A percentile compares a stretch with the other conserved stretches of the same genome.
These are phyloP conservation scores for Poecilia picta DNA, from an alignment of 2,797 vertebrate species.

Conservation along the genomic window DNA sequence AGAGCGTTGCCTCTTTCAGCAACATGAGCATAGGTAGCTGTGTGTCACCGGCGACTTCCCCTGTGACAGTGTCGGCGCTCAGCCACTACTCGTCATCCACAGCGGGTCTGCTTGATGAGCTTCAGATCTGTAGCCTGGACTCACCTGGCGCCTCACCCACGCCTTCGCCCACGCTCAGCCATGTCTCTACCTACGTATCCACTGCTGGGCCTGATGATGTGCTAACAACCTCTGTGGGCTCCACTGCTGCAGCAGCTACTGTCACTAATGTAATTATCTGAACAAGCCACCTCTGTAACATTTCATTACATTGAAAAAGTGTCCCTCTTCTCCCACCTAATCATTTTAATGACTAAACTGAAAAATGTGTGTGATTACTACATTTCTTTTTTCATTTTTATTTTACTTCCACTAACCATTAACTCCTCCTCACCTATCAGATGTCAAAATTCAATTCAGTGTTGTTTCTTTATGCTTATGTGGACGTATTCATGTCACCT, in stretches of 20 bases:
- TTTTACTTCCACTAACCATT: constrained; percentile 62
- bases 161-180: constrained; percentile 89
- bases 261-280: constrained; percentile 90
- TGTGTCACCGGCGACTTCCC: constrained; percentile 74
- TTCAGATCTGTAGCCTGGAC: constrained; percentile 87
- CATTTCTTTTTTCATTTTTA: constrained; percentile 18
- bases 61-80: constrained; percentile 84
- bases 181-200: constrained; percentile 82
- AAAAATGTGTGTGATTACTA: constrained; percentile 40
- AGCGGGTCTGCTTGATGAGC: constrained; percentile 86
- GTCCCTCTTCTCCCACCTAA: constrained; percentile 17
- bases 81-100: constrained; percentile 89
- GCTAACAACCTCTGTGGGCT: constrained; percentile 74
- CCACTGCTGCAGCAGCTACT: constrained; percentile 82
- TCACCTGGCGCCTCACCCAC: constrained; percentile 85
- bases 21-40: constrained; percentile 38
- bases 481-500: constrained; percentile 34
- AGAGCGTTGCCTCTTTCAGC: constrained; percentile 37
- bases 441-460: constrained; percentile 25
- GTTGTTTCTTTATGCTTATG: constrained; percentile 32
- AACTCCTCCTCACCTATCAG: constrained; percentile 33
- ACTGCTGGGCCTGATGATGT: constrained; percentile 69
- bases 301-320: constrained; percentile 48
- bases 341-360: constrained; percentile 51
- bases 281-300: constrained; percentile 65